Percentiles rank a stretch among this genome's conserved stretches.
Evolutionary conservation across 2,888 invertebrate species (phyloP).

Genomic region (Heliconius hortense): DNA sequence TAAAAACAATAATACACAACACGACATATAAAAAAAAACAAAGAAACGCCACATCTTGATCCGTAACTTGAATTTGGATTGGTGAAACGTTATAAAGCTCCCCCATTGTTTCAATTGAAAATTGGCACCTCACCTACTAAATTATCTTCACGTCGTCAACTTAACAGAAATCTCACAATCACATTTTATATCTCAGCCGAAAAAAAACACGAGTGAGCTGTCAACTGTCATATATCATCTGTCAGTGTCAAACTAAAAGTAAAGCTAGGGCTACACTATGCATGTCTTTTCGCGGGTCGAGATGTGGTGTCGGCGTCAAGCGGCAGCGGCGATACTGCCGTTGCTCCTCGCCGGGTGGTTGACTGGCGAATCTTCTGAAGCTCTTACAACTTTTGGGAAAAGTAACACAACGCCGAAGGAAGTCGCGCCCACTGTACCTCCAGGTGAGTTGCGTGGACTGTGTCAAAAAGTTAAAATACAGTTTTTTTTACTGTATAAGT

Average conservation of each 20-base stretch:
- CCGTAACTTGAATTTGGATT: conserved; percentile 38
- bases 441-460: conserved; percentile 71
- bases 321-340: conserved; percentile 66
- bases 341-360: conserved; percentile 69
- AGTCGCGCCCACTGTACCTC: conserved; percentile 80
- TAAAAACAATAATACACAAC: conserved; percentile 2
- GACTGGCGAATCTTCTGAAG: conserved; percentile 79
- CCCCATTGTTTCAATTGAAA: conserved; percentile 1
- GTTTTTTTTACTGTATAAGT: no score
- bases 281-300: conserved; percentile 66
- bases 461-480: neutral
- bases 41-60: conserved; percentile 56
- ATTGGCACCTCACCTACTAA: conserved; percentile 41
- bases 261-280: conserved; percentile 52
- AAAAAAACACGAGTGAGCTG: conserved; percentile 38
- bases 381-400: conserved; percentile 87
- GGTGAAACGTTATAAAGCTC: conserved; percentile 23
- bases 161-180: conserved; percentile 11
- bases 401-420: conserved; percentile 82
- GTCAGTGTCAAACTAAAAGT: conserved; percentile 34
- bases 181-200: conserved; percentile 1
- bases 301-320: conserved; percentile 73
- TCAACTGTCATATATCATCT: conserved; percentile 32
- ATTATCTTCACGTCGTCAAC: neutral
- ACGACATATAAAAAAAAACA: neutral